Evolutionary conservation across 2,888 invertebrate genomes (phyloP).

Genomic region (Eupithecia insigniata): DNA sequence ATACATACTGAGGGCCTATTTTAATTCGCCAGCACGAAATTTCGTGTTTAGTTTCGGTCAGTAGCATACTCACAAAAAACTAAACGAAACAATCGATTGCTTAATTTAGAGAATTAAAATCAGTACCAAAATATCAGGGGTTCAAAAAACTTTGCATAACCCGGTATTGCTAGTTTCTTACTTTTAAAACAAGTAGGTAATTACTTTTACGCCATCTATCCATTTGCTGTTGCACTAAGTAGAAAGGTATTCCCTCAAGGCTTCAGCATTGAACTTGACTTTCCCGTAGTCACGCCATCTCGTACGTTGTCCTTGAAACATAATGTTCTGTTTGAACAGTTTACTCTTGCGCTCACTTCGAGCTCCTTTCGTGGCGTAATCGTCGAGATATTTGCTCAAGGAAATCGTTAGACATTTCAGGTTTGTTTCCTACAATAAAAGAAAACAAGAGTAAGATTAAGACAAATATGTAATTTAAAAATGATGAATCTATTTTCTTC

Average conservation of each 20-base stretch:
- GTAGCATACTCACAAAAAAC: too few species aligned
- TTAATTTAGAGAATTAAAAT: too few species aligned
- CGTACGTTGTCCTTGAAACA: slow-evolving; percentile 19
- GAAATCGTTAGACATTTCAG: neutral
- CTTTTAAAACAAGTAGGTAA: neutral
- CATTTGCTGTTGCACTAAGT: slow-evolving; percentile 45
- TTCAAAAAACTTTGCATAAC: neutral
- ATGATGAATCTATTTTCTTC: too few species aligned
- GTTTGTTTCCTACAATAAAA: too few species aligned
- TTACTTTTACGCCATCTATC: slow-evolving; percentile 61
- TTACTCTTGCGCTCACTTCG: slow-evolving; percentile 10
- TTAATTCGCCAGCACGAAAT: too few species aligned
- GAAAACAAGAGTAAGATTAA: too few species aligned
- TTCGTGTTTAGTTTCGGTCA: too few species aligned
- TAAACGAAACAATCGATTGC: too few species aligned
- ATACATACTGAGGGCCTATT: too few species aligned
- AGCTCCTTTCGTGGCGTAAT: neutral
- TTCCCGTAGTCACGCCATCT: slow-evolving; percentile 55
- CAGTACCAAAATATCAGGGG: neutral
- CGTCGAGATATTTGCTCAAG: neutral
- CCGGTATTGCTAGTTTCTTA: neutral
- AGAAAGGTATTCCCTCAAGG: slow-evolving; percentile 15
- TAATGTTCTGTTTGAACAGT: neutral
- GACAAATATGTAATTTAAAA: too few species aligned
- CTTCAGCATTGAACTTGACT: slow-evolving; percentile 59